Evolutionary conservation across 2,113 vertebrate species (phyloP), one percentile per base, ranked within the genome.

Genomic region (Psittacus erithacus): DNA sequence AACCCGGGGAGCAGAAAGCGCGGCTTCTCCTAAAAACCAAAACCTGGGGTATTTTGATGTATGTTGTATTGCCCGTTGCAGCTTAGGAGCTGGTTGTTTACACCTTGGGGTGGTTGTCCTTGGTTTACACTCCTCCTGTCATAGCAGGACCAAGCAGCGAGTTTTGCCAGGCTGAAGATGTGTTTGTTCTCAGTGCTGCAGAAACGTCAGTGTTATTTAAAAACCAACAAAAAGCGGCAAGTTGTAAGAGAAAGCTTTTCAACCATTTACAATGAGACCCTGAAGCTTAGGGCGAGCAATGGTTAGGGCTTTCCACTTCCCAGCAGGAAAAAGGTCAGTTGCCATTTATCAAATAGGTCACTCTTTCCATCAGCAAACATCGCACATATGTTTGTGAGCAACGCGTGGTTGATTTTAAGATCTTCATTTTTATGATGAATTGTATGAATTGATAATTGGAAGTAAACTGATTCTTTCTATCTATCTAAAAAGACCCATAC

Each of bases 61-160:
- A 1, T 1, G 1, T 13, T 12, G 5, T 47, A 10, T 41, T 28
- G 27, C 0, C 0, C 0, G 0, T 29, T 29, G n/a, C 31, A 10
- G 33, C 9, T 6, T 18, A 10, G 53, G 38, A 69, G 22, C 1
- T 1, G 19, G 4, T 31, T 0, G 0, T 67, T 91, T n/a, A 19
- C 15, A 5, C 38, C 11, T 52, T 89, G 0, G 2, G 9, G 23
- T 16, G 38, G 16, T 28, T 29, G 13, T 17, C 27, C 15, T 62
- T 57, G 9, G 14, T 27, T 13, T n/a, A n/a, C 38, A 75, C 13
- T 15, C 39, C 29, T 81, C 46, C 13, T 71, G 80, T 50, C 28
- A 0, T 3, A 7, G 25, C 12, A 4, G n/a, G 11, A 17, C 23
- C 29, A 11, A 29, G 17, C 23, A 24, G 6, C 1, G 0, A 27